Evolutionary conservation across 2,113 vertebrate genomes (phyloP), one percentile per base, ranked within the genome.

Genomic region (Eulemur rufifrons): DNA sequence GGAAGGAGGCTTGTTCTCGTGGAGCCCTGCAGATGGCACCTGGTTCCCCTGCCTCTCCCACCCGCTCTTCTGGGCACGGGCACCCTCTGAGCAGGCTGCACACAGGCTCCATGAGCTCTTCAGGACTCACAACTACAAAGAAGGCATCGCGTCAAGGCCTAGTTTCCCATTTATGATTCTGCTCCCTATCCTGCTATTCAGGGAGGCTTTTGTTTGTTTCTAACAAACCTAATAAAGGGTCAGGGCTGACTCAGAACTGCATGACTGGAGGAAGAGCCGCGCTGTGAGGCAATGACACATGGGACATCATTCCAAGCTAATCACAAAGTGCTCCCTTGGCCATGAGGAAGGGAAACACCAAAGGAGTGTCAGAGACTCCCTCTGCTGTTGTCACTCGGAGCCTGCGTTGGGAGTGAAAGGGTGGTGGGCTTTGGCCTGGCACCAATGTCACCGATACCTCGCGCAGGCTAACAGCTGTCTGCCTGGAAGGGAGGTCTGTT

Each of bases 281-380:
- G 71, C 91, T 86, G 3, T 27, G 54, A 68, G 27, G 95, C 89
- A 90, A 94, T 81, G 94, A 97, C 97, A 97, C 94, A 59, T 96
- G 95, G 88, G 92, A 78, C 96, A 96, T 98, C 95, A 95, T 97
- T 97, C 97, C 96, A 97, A 96, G 95, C 97, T 89, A 95, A 97
- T 94, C 88, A 7, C 92, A 96, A 97, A 97, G 95, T 74, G 76
- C 94, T 97, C 95, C 77, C 74, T 96, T 96, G 94, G 96, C 97
- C 74, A 9, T 18, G 56, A 73, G 61, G 66, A 78, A 96, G 96
- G 97, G 97, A 97, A 97, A 98, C 68, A 96, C 1, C 88, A 84
- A 13, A 17, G 23, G 64, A 34, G 52, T 6, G 52, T 39, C 2
- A 21, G 29, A 98, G 97, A 97, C 95, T 93, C 96, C 61, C 96